Percentiles rank a stretch among this genome's conserved stretches.
Conservation (phyloP, 2,113 vertebrate species). For the Elephas maximus region DNA sequence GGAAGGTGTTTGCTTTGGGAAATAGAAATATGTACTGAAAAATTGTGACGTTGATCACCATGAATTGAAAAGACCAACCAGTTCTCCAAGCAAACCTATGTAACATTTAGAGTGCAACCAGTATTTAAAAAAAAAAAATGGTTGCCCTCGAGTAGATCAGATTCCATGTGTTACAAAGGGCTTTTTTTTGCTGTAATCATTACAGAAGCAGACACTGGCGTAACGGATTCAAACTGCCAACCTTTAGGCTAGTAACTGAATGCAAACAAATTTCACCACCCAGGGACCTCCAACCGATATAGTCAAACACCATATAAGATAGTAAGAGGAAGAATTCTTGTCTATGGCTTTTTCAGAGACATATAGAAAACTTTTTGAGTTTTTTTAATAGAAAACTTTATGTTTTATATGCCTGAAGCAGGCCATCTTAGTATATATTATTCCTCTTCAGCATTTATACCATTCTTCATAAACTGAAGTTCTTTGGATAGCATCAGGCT, state of each 20-base stretch:
- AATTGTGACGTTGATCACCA: not conserved
- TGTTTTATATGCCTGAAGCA: slow-evolving; percentile 15
- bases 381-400: not conserved
- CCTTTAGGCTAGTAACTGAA: not conserved
- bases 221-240: not conserved
- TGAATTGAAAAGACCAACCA: not conserved
- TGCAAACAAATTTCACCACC: not conserved
- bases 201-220: not conserved
- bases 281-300: not conserved
- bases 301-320: not conserved
- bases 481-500: not conserved
- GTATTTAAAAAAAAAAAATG: not conserved
- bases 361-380: not conserved
- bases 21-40: not conserved
- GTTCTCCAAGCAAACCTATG: not conserved
- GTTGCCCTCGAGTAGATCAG: not conserved
- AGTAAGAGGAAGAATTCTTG: not conserved
- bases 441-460: not conserved
- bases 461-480: not conserved
- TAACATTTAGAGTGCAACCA: not conserved
- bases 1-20: not conserved
- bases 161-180: not conserved
- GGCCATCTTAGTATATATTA: not conserved
- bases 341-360: not conserved
- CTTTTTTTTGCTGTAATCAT: not conserved